Evolutionary conservation across 2,113 vertebrate genomes (phyloP), one percentile per base, ranked within the genome.

Genomic region (Corapipo altera): DNA sequence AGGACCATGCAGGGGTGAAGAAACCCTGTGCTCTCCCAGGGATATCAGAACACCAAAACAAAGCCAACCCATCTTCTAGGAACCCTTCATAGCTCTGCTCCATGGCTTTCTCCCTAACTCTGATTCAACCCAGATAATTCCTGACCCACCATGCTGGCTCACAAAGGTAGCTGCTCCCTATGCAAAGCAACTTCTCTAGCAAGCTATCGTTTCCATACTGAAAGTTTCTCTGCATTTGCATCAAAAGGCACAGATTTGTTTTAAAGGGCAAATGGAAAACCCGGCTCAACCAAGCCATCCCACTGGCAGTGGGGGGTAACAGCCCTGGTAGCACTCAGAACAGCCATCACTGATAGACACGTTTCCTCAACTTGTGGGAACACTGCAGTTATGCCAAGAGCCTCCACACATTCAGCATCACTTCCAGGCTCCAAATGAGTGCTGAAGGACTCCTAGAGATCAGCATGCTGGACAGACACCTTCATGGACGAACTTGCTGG

Each of bases 121-220:
- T 23, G 10, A 3, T n/a, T 54, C 37, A 78, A 32, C 32, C 51
- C 55, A 44, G 28, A 8, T 58, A 77, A 61, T 5, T 28, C 37
- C 58, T 59, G 46, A 20, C 24, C 33, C 14, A 12, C 18, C 32
- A 30, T 2, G 0, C 41, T 48, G 39, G 15, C 26, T 70, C 37
- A 70, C 14, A 20, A 43, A 37, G 6, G 12, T 15, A 20, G 17
- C 20, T 54, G 20, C 12, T 72, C 52, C 43, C 26, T 26, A 1
- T 0, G 0, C 37, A 49, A 32, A 59, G 32, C 26, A 26, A 12
- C 0, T 0, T 22, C 37, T 3, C 15, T 3, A 61, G 11, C 22
- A 58, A 58, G 14, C 4, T 52, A 27, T 18, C 4, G 20, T 70
- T 62, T 11, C 24, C 24, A 5, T 6, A n/a, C 4, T 5, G 27